These are phyloP conservation scores for Rhopalosiphum nymphaeae DNA, from an alignment of 2,888 invertebrate species.

Conservation along the genomic window DNA sequence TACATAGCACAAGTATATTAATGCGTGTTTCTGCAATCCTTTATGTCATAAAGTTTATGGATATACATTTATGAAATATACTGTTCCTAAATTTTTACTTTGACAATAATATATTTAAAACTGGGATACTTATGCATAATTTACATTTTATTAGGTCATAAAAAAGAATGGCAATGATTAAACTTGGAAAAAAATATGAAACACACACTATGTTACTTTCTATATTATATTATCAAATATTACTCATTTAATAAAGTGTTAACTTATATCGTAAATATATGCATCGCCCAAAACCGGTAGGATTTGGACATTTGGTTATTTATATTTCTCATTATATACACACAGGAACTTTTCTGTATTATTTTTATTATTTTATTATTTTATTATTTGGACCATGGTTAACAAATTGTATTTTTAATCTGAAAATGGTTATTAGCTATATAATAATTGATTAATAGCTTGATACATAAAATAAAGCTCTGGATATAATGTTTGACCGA, in stretches of 20 bases:
- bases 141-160: not conserved
- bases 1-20: not conserved
- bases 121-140: not conserved
- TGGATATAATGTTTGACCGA: not conserved
- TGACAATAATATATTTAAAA: not conserved
- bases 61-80: not conserved
- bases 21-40: not conserved
- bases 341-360: not conserved
- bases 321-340: not conserved
- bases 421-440: not conserved
- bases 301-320: not conserved
- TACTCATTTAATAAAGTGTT: not conserved
- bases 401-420: not conserved
- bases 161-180: not conserved
- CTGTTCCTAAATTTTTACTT: not conserved
- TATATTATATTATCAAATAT: not conserved
- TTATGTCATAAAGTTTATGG: not conserved
- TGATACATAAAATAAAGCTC: not conserved
- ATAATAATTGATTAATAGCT: not conserved
- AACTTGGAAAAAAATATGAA: constrained; percentile 7
- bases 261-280: not conserved
- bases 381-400: no score
- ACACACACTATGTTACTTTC: constrained; percentile 10
- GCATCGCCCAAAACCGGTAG: not conserved
- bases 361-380: no score